Base-by-base conservation (phyloP, 2,797 vertebrate species). In the Lateolabrax maculatus region DNA sequence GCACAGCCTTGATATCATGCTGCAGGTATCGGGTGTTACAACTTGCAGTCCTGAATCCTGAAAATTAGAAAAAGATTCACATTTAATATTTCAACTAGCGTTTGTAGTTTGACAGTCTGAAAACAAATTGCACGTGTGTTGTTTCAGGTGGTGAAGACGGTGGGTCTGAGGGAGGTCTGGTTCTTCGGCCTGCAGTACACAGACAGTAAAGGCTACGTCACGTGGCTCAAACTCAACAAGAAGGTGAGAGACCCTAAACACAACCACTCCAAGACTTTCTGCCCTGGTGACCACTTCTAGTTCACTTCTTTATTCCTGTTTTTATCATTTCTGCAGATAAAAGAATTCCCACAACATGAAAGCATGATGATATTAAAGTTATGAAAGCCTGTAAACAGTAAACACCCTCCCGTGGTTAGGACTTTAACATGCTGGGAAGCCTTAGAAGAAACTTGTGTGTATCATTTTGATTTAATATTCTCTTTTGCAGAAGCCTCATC, bases 211-310 rank as follows among this genome's bases (percentile, higher is more conserved):
- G 98, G 98, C 69, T 99, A 98, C 89, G 95, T 95, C 84, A 99
- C 98, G 1, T 99, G 98, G 98, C 95, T 99, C 74, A 99, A 99
- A 85, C 95, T 99, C 87, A 99, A 99, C 94, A 99, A 99, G 93
- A 99, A 99, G 97, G 98, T 99, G 86, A 93, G 93, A 31, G 6
- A 21, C 27, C 27, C 19, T 8, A 1, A 62, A 62, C 11, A 34
- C 23, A 41, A 60, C 5, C 34, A 5, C 12, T 21, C 9, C 13
- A 16, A 41, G 2, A 23, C 36, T 25, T 4, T 37, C 64, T 15
- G 1, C 8, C 25, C 48, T 25, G 41, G 9, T 7, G 4, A 46
- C 3, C 23, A 5, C 15, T n/a, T 23, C 2, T 7, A 37, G 11
- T 6, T 9, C 1, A 31, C 51, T 27, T n/a, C 9, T 53, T 10